Evolutionary conservation across 1,140 invertebrate species (phyloP), one percentile per base, ranked within the genome.

Genomic region (Steinernema feltiae): DNA sequence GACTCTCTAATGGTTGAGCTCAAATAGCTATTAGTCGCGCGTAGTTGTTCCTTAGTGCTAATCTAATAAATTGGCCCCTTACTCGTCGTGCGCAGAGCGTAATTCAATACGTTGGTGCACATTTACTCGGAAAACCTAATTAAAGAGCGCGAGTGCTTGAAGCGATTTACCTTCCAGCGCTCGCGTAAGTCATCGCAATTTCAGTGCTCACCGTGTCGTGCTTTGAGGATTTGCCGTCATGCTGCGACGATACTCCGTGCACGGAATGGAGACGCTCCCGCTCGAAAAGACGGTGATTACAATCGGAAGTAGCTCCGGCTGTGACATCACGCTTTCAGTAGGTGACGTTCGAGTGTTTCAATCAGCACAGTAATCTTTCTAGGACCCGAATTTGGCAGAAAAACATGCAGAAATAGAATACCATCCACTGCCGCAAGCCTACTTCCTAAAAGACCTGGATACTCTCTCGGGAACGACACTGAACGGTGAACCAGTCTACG

Each of bases 351-450:
- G 41, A 7, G 41, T 7, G 41, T n/a, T 12, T 7, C n/a, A 12
- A 46, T 46, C n/a, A 46, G n/a, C 7, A n/a, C 7, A 46, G 41
- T n/a, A 7, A 12, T 46, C 41, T 46, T 46, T 7, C 41, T 46
- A 46, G 41, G 41, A 46, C n/a, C 41, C 41, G 7, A 7, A 46
- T n/a, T 46, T 46, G 41, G 41, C 41, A n/a, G 7, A 46, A n/a
- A 46, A 46, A 46, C 41, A 71, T 53, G 70, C 70, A 3, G 70
- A 35, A 21, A 71, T 71, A 3, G 70, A 71, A 27, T 71, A 71
- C 24, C 32, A 71, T 30, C 70, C 70, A 3, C 32, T 71, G 32
- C 46, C 70, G 2, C 32, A 53, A 21, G 46, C 32, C 46, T 71
- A 35, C 70, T 71, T 32, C 21, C 53, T 71, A 7, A 32, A 30